Evolutionary conservation across 2,888 invertebrate species (phyloP).

Genomic region (Tipula confusa): DNA sequence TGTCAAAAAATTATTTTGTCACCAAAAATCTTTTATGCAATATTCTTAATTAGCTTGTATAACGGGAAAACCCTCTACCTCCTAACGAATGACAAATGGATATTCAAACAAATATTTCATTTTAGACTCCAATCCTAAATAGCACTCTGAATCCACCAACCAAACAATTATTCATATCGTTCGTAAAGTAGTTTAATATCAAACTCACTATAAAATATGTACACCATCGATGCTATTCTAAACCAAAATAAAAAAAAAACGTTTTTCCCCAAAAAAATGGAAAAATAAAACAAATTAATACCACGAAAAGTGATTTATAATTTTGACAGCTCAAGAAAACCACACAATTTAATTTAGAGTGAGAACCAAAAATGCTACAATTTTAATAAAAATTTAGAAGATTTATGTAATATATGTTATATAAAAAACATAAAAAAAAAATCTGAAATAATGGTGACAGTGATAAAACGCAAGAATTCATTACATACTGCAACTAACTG

Average conservation of each 20-base stretch:
- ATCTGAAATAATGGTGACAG: conserved; percentile 1
- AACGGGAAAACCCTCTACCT: no score
- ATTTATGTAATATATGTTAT: no score
- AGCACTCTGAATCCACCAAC: no score
- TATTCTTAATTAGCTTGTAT: no score
- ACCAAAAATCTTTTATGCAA: no score
- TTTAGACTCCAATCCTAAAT: no score
- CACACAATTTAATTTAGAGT: background rate
- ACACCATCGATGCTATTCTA: background rate
- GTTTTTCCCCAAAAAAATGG: no score
- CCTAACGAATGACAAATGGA: no score
- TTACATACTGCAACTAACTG: background rate
- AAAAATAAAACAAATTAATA: no score
- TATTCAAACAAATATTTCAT: no score
- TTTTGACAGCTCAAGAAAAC: conserved; percentile 14
- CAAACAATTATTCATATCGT: background rate
- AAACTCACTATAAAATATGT: background rate
- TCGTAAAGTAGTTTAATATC: background rate
- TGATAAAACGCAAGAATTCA: background rate
- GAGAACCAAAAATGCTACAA: background rate
- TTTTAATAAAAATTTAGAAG: background rate
- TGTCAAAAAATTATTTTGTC: no score
- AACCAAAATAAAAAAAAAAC: background rate
- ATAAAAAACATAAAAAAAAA: no score
- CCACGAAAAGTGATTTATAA: conserved; percentile 25